Evolutionary conservation across 2,888 invertebrate species (phyloP), one percentile per base, ranked within the genome.

Genomic region (Leptinotarsa rubiginosa): DNA sequence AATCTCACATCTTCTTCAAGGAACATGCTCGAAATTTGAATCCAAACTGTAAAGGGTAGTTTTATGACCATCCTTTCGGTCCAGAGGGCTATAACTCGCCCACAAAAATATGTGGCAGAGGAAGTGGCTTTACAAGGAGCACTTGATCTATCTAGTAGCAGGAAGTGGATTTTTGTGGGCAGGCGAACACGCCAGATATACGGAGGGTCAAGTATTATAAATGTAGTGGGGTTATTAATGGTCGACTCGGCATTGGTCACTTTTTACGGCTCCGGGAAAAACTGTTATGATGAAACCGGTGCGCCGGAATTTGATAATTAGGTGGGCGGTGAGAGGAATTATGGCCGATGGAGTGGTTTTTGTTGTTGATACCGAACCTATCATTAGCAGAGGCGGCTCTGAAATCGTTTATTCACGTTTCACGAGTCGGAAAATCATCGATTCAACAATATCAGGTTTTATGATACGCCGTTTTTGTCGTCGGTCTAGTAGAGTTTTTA

Each of bases 151-250:
- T 76, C 73, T 77, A 52, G 74, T 68, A 75, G 68, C 75, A 75
- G 78, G 79, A 79, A 78, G 79, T 77, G 73, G 78, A 77, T 76
- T 76, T 74, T 79, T 76, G 76, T 79, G 77, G 79, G 77, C 76
- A 70, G 76, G 77, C 77, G 75, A 80, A 74, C 76, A 70, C 72
- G 72, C 70, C 67, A 73, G 69, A 76, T 70, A 74, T 72, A 76
- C 69, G 68, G 67, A 72, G 76, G 76, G 76, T 76, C 76, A 74
- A 76, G 74, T 76, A 74, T 72, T 74, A 76, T 72, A 74, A 76
- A 76, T 76, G 76, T 76, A 74, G 76, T 70, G 72, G 76, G 73
- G 76, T 69, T 71, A 67, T 64, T 69, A 65, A 65, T 74, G 76
- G 70, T 65, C 20, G 67, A 65, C 70, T 59, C 69, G 68, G 70